Conservation (phyloP, 2,113 vertebrate species). For the Prochilodus magdalenae region DNA sequence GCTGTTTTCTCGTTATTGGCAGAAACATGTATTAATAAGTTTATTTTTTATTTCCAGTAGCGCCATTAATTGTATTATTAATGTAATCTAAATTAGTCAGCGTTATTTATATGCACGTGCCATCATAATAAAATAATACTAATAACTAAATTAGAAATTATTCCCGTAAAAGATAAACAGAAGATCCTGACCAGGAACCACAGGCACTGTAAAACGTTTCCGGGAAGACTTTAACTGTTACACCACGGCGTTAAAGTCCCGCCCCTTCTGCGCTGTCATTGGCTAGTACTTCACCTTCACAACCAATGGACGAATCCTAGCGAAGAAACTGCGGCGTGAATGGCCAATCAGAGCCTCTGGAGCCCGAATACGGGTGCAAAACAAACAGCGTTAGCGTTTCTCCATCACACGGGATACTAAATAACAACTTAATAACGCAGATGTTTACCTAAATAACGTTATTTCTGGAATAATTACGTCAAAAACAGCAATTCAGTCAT, state of each 20-base stretch:
- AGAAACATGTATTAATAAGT: too few relatives aligned
- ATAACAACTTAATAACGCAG: background rate
- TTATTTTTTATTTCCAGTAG: too few relatives aligned
- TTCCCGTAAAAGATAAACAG: background rate
- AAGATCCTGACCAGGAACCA: background rate
- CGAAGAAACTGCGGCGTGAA: background rate
- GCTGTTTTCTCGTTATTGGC: too few relatives aligned
- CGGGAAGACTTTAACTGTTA: conserved; percentile 20
- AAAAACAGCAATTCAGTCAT: conserved; percentile 65
- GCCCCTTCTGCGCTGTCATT: background rate
- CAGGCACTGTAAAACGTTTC: background rate
- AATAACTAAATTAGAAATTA: background rate
- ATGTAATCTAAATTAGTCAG: too few relatives aligned
- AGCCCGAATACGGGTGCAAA: background rate
- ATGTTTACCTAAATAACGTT: background rate
- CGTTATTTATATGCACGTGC: too few relatives aligned
- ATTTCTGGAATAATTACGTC: too few relatives aligned
- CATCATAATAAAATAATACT: background rate
- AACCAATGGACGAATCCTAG: background rate
- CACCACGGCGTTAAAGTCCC: background rate
- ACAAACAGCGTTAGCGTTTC: background rate
- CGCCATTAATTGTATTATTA: too few relatives aligned
- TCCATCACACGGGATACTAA: background rate
- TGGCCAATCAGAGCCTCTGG: background rate
- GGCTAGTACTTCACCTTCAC: background rate